Conservation (phyloP, 2,797 vertebrate species). For the Falco concolor region DNA sequence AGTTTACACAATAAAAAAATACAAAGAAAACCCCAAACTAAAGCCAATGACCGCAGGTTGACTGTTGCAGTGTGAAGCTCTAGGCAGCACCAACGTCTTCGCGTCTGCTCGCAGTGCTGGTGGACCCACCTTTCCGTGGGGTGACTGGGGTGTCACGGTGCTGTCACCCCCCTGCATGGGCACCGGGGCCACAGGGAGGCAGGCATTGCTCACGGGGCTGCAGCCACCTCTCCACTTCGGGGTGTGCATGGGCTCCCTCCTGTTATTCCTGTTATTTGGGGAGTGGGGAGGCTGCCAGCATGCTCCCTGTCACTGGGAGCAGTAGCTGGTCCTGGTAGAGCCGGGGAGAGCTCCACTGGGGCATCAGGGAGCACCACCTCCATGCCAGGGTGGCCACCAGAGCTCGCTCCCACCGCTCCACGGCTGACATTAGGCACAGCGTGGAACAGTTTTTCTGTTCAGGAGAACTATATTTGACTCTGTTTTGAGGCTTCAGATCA, state of each 20-base stretch:
- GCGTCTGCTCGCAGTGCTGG: rapidly evolving
- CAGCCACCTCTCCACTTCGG: rapidly evolving
- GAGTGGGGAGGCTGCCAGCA: not conserved
- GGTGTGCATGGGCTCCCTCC: not conserved
- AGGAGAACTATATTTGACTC: not conserved
- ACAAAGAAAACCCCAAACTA: not conserved
- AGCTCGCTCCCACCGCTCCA: not conserved
- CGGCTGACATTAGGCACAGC: rapidly evolving
- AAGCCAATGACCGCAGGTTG: not conserved
- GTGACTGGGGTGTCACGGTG: not conserved
- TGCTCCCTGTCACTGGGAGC: rapidly evolving
- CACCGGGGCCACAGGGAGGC: rapidly evolving
- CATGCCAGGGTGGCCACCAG: rapidly evolving
- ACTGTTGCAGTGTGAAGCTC: not conserved
- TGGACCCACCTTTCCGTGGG: not conserved
- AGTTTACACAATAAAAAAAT: constrained; percentile 55
- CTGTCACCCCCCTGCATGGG: not conserved
- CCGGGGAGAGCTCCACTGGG: not conserved
- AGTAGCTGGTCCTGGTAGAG: not conserved
- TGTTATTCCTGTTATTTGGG: not conserved
- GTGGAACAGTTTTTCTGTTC: not conserved
- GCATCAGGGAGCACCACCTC: not conserved
- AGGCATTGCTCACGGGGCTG: rapidly evolving
- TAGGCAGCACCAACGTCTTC: rapidly evolving
- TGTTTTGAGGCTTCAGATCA: not conserved